Percentiles rank a stretch among this genome's conserved stretches.
Conservation (phyloP, 2,888 invertebrate species). For the Aleiodes testaceus region DNA sequence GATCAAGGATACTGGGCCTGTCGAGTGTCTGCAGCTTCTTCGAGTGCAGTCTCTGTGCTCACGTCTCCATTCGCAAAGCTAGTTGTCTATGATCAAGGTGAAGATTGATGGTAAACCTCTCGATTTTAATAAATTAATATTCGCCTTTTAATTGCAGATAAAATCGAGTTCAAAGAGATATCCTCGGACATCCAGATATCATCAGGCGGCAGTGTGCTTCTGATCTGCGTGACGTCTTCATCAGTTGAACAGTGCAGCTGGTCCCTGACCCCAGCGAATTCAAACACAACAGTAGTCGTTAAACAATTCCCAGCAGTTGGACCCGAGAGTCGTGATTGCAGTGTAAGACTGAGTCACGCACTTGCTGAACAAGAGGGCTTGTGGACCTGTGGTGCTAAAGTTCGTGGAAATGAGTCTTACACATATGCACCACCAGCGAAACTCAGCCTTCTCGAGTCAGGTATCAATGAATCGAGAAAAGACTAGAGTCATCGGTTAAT, state of each 20-base stretch:
- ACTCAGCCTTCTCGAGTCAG: conserved; percentile 70
- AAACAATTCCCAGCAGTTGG: conserved; percentile 68
- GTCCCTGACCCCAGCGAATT: conserved; percentile 68
- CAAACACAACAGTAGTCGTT: conserved; percentile 68
- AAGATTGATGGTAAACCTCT: too few relatives aligned
- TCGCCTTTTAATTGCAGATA: conserved; percentile 56
- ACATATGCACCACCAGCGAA: conserved; percentile 69
- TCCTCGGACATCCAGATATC: conserved; percentile 70
- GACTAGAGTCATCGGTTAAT: conserved; percentile 18
- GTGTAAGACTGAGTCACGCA: conserved; percentile 67
- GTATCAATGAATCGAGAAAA: conserved; percentile 66
- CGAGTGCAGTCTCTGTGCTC: conserved; percentile 55
- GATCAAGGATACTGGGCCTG: conserved; percentile 69
- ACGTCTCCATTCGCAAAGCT: conserved; percentile 61
- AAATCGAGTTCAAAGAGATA: conserved; percentile 68
- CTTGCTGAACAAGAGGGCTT: conserved; percentile 69
- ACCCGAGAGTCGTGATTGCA: conserved; percentile 68
- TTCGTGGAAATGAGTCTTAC: conserved; percentile 64
- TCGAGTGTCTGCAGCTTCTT: conserved; percentile 61
- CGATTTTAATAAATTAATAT: too few relatives aligned
- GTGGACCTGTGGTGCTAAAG: conserved; percentile 70
- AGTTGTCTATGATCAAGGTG: conserved; percentile 67
- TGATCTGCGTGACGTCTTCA: conserved; percentile 67
- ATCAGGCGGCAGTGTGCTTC: conserved; percentile 64
- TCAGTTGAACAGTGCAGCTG: conserved; percentile 70